These are phyloP conservation scores for Heteromurus nitidus DNA, from an alignment of 2,888 invertebrate genomes.

Conservation along the genomic window DNA sequence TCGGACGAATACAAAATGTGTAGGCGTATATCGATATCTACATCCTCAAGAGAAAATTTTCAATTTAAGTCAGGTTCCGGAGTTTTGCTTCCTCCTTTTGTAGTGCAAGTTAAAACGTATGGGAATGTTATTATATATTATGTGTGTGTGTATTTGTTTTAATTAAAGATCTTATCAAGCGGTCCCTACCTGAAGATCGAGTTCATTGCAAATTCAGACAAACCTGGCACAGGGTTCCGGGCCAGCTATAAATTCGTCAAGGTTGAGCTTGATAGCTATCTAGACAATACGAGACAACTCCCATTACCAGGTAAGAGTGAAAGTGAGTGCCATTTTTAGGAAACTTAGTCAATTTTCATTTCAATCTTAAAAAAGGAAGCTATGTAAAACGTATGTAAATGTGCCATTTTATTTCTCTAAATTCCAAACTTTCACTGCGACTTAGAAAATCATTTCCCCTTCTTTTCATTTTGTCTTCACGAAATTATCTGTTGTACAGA, in stretches of 20 bases:
- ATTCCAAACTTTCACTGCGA: too few relatives aligned
- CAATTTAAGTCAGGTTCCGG: too few relatives aligned
- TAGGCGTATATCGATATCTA: too few relatives aligned
- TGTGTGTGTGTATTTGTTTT: constrained; percentile 27
- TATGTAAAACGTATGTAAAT: too few relatives aligned
- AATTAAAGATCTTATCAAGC: constrained; percentile 80
- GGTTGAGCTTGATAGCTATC: constrained; percentile 66
- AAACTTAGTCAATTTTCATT: too few relatives aligned
- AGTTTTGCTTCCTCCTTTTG: too few relatives aligned
- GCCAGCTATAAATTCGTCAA: constrained; percentile 77
- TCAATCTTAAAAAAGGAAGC: neutral
- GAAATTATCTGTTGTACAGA: too few relatives aligned
- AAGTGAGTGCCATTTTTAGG: neutral
- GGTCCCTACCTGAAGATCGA: constrained; percentile 88
- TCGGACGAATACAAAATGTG: too few relatives aligned
- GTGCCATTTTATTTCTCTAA: too few relatives aligned
- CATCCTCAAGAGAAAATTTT: too few relatives aligned
- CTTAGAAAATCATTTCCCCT: neutral
- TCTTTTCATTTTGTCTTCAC: too few relatives aligned
- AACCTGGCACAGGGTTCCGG: constrained; percentile 87
- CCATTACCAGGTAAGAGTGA: constrained; percentile 38
- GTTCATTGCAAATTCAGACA: constrained; percentile 88
- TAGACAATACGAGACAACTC: constrained; percentile 48
- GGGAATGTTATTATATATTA: neutral
- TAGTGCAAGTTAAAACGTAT: too few relatives aligned